These are phyloP conservation scores for Podarcis muralis DNA, from an alignment of 2,113 vertebrate genomes.

Conservation along the genomic window DNA sequence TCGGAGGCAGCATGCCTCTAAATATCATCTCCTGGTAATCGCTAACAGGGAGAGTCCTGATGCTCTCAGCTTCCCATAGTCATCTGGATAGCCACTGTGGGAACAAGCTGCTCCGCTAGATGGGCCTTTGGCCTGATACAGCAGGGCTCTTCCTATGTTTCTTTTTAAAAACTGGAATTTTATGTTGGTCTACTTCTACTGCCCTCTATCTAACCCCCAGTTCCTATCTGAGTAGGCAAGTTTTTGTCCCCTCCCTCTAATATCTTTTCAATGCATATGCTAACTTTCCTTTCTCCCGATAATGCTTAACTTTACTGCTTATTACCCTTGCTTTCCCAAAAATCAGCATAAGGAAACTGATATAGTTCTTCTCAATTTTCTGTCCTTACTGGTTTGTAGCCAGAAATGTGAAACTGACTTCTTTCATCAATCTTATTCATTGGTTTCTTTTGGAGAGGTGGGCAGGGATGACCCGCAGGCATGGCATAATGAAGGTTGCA, in stretches of 20 bases:
- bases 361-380: background rate
- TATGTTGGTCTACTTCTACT: background rate
- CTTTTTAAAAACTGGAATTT: background rate
- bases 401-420: background rate
- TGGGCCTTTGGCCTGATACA: no score
- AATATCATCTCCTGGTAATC: no score
- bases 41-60: no score
- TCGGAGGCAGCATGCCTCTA: no score
- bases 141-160: no score
- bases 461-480: background rate
- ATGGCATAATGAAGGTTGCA: background rate
- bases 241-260: background rate
- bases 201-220: background rate
- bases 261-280: background rate
- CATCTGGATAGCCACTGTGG: no score
- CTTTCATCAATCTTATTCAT: conserved; percentile 12
- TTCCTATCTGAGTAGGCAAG: background rate
- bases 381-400: background rate
- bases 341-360: background rate
- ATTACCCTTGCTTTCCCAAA: background rate
- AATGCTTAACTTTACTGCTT: background rate
- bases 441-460: background rate
- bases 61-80: no score
- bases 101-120: no score
- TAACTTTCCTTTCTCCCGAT: background rate